A percentile compares a stretch with the other conserved stretches of the same genome.
phyloP scores from a whole-genome alignment of 2,113 vertebrate species.

The Pterocles gutturalis region DNA sequence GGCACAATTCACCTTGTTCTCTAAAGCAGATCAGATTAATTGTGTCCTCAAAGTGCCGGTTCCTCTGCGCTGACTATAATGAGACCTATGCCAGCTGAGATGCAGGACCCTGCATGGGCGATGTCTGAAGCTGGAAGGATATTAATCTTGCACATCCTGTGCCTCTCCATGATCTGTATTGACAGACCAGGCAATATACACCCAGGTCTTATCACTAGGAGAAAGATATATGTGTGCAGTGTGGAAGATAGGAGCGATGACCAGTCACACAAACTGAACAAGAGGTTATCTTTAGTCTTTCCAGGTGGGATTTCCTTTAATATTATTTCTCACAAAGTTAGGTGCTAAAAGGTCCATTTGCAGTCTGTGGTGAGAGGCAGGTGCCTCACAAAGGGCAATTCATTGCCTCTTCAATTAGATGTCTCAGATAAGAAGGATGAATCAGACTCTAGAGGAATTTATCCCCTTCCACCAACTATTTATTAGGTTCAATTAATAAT shows the following conservation, averaged over 20 bases:
- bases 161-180: background rate
- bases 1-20: background rate
- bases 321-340: accelerated
- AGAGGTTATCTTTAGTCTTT: background rate
- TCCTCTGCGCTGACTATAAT: background rate
- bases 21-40: background rate
- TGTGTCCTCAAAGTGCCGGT: background rate
- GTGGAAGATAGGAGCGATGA: background rate
- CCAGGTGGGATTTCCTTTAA: background rate
- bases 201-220: background rate
- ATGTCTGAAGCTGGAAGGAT: background rate
- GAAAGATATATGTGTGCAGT: accelerated
- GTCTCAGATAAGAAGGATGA: background rate
- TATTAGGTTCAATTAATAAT: background rate
- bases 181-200: background rate
- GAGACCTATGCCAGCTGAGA: background rate
- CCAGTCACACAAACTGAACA: background rate
- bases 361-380: background rate
- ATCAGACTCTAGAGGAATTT: background rate
- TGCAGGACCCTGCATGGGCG: background rate
- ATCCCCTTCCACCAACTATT: background rate
- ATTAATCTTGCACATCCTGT: background rate
- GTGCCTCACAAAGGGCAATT: background rate
- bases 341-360: background rate
- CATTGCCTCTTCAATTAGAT: background rate